phyloP scores from a whole-genome alignment of 2,113 vertebrate species.

The Elanus axillaris region DNA sequence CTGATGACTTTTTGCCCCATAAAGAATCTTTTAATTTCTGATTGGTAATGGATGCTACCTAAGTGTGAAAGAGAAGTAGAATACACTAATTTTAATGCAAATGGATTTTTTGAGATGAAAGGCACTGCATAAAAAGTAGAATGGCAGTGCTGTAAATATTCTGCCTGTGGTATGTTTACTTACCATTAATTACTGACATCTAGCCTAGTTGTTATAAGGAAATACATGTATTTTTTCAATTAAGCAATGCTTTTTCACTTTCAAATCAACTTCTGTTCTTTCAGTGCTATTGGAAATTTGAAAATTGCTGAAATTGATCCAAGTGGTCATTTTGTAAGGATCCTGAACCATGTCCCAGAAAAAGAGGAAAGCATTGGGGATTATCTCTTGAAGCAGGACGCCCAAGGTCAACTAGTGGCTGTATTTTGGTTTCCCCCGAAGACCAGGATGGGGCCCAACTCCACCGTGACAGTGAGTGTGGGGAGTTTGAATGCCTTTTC shows the following conservation, averaged over 20 bases:
- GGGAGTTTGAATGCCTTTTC: not conserved
- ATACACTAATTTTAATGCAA: not conserved
- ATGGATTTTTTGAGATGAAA: not conserved
- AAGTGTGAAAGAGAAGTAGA: not conserved
- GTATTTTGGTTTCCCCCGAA: slow-evolving; percentile 32
- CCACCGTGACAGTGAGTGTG: slow-evolving; percentile 48
- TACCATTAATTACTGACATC: not conserved
- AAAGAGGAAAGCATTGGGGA: slow-evolving; percentile 58
- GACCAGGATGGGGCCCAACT: slow-evolving; percentile 18
- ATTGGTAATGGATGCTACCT: not conserved
- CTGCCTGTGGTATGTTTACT: not conserved
- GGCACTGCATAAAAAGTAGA: not conserved
- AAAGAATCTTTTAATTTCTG: not conserved
- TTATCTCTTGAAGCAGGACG: slow-evolving; percentile 59
- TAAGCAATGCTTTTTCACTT: not conserved
- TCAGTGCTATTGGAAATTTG: slow-evolving; percentile 52
- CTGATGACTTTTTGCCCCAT: not conserved
- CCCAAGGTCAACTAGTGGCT: slow-evolving; percentile 12
- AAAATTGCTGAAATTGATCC: slow-evolving; percentile 58
- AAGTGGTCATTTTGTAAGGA: slow-evolving; percentile 47
- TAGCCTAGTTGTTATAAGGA: not conserved
- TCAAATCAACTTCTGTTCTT: not conserved
- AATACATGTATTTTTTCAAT: not conserved
- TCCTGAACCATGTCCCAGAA: slow-evolving; percentile 43
- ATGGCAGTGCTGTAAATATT: not conserved